Evolutionary conservation across 2,888 invertebrate genomes (phyloP).

Genomic region (Thymelicus acteon): DNA sequence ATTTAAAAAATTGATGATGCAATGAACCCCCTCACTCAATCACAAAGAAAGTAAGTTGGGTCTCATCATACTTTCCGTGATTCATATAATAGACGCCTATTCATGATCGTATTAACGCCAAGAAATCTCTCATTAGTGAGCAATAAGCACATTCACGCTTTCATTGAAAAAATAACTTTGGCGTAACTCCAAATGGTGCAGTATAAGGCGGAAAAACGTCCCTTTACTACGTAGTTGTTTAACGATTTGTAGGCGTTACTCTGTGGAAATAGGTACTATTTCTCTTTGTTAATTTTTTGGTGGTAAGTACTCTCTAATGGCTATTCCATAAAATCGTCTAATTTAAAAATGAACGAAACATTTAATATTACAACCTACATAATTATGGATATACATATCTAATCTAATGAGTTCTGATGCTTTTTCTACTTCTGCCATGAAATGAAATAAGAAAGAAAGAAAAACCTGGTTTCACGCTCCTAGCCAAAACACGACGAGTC

Average conservation of each 20-base stretch:
- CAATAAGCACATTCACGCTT: conserved; percentile 1
- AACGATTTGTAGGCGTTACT: not conserved
- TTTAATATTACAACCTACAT: too few species aligned
- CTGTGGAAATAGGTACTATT: not conserved
- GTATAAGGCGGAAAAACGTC: not conserved
- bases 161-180: conserved; percentile 2
- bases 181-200: not conserved
- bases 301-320: too few species aligned
- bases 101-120: conserved; percentile 7
- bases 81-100: not conserved
- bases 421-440: too few species aligned
- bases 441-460: too few species aligned
- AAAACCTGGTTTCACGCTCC: too few species aligned
- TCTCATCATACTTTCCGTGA: conserved; percentile 2
- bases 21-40: not conserved
- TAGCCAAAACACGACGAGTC: too few species aligned
- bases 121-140: conserved; percentile 6
- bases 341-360: too few species aligned
- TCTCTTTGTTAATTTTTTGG: too few species aligned
- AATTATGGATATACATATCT: too few species aligned
- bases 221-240: not conserved
- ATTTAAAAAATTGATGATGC: not conserved
- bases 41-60: not conserved
- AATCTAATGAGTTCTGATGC: too few species aligned
- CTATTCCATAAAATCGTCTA: too few species aligned